Base-by-base conservation (phyloP, 2,888 invertebrate species). In the Drosophila picticornis region DNA sequence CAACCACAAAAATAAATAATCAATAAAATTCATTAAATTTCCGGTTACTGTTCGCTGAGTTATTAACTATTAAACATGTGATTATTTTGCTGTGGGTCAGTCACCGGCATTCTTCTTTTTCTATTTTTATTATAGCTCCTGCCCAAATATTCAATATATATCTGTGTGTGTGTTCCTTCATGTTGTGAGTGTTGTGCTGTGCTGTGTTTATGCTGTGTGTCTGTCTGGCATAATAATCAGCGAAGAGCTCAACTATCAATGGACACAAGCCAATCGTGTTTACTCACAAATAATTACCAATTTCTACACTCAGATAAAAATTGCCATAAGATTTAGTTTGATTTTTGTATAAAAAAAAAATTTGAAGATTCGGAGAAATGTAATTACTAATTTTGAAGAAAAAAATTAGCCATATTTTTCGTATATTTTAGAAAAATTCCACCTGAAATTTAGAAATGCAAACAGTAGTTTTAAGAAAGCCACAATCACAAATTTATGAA, bases 11-110 rank as follows among this genome's bases (percentile, higher is more conserved):
- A 46, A 25, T 25, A 77, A 72, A 72, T 76, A 77, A 69, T 69
- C 77, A 77, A 73, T 73, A 69, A 76, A 77, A 62, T 73, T 55
- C 68, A 62, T 56, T 50, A 50, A 68, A 62, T 68, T 68, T 73
- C 64, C 65, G 38, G 46, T 55, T 43, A 25, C 32, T 46, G 46
- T 50, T 57, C 63, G 34, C 29, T 77, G 69, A 73, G 69, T 13
- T 77, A 73, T 77, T 69, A 66, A 73, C 62, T 55, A 60, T 74
- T 63, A 51, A 55, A 11, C 43, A 66, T 60, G 53, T 40, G 57
- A 63, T 74, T 77, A 63, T 50, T 64, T 62, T 32, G 51, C 27
- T 55, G 56, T 32, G 32, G 52, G 7, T 68, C 53, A 61, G 58
- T 73, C 62, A 66, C 48, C 64, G 57, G 55, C 29, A 52, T 66